A percentile compares a stretch with the other conserved stretches of the same genome.
These are phyloP conservation scores for Fissipunctia ypsillon DNA, from an alignment of 2,888 invertebrate genomes.

Conservation along the genomic window DNA sequence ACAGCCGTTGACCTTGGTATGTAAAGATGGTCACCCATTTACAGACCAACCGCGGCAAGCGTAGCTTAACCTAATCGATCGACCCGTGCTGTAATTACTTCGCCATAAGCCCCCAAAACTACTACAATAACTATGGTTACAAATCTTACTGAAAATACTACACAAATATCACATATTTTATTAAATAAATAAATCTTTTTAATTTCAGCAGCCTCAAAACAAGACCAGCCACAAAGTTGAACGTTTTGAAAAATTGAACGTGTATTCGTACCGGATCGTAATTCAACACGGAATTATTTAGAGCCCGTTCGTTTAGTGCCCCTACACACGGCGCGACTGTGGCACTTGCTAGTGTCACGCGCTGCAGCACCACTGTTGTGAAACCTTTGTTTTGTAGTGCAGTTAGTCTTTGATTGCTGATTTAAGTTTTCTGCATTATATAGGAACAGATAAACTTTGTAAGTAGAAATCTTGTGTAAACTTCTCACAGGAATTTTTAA, in stretches of 20 bases:
- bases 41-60: too few relatives aligned
- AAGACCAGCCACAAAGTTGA: slow-evolving; percentile 34
- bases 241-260: slow-evolving; percentile 61
- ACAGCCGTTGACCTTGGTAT: too few relatives aligned
- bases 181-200: slow-evolving; percentile 12
- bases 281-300: slow-evolving; percentile 65
- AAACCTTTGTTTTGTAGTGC: not conserved
- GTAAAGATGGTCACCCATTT: too few relatives aligned
- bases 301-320: slow-evolving; percentile 34
- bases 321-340: slow-evolving; percentile 14
- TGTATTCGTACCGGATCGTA: slow-evolving; percentile 50
- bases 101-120: too few relatives aligned
- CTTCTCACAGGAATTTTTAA: not conserved
- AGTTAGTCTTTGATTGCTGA: slow-evolving; percentile 2
- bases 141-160: not conserved
- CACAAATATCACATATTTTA: not conserved
- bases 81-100: too few relatives aligned
- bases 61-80: too few relatives aligned
- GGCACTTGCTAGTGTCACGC: not conserved
- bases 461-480: not conserved
- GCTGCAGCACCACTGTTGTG: slow-evolving; percentile 1
- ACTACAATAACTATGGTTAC: not conserved
- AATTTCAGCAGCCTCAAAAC: slow-evolving; percentile 24
- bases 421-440: not conserved
- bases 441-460: not conserved